These are phyloP conservation scores for Brachyistius frenatus DNA, from an alignment of 2,113 vertebrate genomes.

Conservation along the genomic window DNA sequence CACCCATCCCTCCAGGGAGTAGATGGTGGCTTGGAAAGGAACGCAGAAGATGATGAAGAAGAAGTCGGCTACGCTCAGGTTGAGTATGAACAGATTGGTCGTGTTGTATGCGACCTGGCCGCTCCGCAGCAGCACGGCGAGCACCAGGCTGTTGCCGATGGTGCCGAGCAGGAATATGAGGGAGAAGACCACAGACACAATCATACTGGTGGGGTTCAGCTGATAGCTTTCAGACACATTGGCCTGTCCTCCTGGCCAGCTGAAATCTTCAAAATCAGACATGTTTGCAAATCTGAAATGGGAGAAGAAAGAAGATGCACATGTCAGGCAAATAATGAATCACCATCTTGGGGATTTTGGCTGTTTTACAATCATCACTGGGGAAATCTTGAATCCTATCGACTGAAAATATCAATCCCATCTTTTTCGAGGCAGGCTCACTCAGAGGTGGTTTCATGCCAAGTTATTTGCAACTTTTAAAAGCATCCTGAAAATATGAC, in stretches of 20 bases:
- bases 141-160: conserved; percentile 89
- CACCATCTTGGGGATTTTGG: neutral
- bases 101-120: conserved; percentile 89
- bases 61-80: conserved; percentile 91
- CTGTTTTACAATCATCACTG: neutral
- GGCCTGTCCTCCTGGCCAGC: conserved; percentile 72
- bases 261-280: conserved; percentile 87
- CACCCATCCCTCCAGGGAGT: conserved; percentile 91
- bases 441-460: neutral
- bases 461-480: conserved; percentile 6
- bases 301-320: conserved; percentile 8
- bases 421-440: neutral
- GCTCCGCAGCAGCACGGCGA: conserved; percentile 88
- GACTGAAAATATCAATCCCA: neutral
- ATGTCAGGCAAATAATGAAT: neutral
- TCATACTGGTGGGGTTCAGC: conserved; percentile 87
- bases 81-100: conserved; percentile 92
- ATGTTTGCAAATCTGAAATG: conserved; percentile 72
- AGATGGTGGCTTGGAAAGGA: conserved; percentile 93
- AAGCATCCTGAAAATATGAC: conserved; percentile 16
- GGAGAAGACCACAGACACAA: conserved; percentile 90
- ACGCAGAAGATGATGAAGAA: conserved; percentile 94
- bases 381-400: neutral
- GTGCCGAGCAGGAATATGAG: conserved; percentile 91
- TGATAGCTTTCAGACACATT: conserved; percentile 86